Evolutionary conservation across 2,888 invertebrate genomes (phyloP), one percentile per base, ranked within the genome.

Genomic region (Conops quadrifasciatus): DNA sequence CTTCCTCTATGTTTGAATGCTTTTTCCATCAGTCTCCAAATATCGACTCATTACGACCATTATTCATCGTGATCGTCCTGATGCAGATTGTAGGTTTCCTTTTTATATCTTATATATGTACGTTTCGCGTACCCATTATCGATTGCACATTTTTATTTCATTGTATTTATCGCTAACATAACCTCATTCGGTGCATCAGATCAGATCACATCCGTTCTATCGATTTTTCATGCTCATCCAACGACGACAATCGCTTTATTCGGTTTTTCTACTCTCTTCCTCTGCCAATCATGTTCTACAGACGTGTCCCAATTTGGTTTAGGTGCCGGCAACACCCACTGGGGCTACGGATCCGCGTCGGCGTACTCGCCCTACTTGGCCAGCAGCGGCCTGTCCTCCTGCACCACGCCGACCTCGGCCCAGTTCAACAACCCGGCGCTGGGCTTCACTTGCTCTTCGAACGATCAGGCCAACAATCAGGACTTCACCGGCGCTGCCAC

Each of bases 221-320:
- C 49, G 15, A 13, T 69, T 70, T 65, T 66, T 69, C 53, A 69
- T 69, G 19, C 53, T 28, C 73, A 66, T 53, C 67, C 66, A 53
- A 59, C 63, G 69, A 59, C 63, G 67, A 58, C 66, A 58, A 67
- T 24, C 43, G 56, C 67, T 59, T 66, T 67, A 49, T 71, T 73
- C 53, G 15, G n/a, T 21, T 65, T 70, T 73, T 72, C 71, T 59
- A 71, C 58, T 69, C 28, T 60, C 65, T 72, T 71, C 67, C 56
- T 73, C 53, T 67, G 51, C 56, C 67, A 21, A 68, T 30, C 19
- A 51, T 63, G 56, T 11, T 64, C 64, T 56, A 58, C 87, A 94
- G 94, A 94, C 86, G 94, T 94, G 93, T 91, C 93, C 77, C 94
- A 94, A 86, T 94, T 94, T 83, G 93, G 94, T 59, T 87, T 94